phyloP scores from a whole-genome alignment of 2,888 invertebrate genomes.

The Fissipunctia ypsillon region DNA sequence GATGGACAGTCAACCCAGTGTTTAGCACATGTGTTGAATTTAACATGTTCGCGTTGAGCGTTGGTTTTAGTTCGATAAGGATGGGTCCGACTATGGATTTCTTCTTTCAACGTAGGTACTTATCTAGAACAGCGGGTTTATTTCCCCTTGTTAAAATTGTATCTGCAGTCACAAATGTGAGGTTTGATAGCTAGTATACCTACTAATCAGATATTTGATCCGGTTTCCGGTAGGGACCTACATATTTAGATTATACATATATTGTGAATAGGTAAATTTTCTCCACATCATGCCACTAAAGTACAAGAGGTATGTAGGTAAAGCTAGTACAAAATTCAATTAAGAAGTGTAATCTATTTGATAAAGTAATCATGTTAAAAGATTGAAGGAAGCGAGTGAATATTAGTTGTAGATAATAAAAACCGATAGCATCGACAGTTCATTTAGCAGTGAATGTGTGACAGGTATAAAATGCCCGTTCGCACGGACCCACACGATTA shows the following conservation, averaged over 20 bases:
- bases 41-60: constrained; percentile 46
- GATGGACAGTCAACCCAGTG: constrained; percentile 83
- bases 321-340: not conserved
- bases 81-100: constrained; percentile 1
- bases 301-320: not conserved
- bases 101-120: constrained; percentile 1
- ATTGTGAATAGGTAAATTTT: not conserved
- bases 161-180: not conserved
- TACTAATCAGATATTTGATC: not conserved
- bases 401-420: constrained; percentile 56
- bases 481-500: constrained; percentile 78
- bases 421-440: constrained; percentile 60
- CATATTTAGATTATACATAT: not conserved
- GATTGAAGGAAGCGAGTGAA: constrained; percentile 41
- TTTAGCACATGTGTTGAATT: constrained; percentile 81
- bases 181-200: too few species aligned
- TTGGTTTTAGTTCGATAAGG: constrained; percentile 33
- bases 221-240: too few species aligned
- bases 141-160: not conserved
- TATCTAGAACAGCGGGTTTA: not conserved
- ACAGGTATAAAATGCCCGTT: constrained; percentile 80
- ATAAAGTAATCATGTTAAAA: constrained; percentile 30
- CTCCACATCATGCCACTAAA: not conserved
- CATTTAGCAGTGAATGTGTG: constrained; percentile 69
- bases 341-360: constrained; percentile 22